Percentiles rank a stretch among this genome's conserved stretches.
Evolutionary conservation across 2,113 vertebrate genomes (phyloP).

Genomic region (Paradoxurus hermaphroditus): DNA sequence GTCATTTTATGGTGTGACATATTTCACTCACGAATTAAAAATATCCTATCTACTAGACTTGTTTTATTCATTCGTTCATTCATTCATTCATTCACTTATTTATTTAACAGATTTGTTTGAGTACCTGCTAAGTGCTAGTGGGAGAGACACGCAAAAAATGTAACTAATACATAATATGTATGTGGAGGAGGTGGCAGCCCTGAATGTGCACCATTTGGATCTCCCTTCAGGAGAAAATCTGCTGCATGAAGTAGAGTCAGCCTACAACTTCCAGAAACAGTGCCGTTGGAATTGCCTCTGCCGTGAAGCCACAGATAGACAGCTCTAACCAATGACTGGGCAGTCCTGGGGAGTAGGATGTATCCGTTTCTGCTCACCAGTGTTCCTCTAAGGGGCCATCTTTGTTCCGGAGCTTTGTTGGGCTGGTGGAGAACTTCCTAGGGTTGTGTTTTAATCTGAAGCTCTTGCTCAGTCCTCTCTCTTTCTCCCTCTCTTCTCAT

Average conservation of each 20-base stretch:
- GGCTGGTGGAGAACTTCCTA: neutral
- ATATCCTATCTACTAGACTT: neutral
- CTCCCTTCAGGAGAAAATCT: neutral
- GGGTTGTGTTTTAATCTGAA: neutral
- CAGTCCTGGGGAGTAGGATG: rapidly evolving
- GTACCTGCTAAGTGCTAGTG: neutral
- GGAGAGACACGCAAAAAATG: neutral
- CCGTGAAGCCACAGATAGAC: too few species aligned
- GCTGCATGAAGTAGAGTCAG: neutral
- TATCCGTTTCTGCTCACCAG: rapidly evolving
- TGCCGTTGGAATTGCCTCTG: neutral
- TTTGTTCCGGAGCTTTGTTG: neutral
- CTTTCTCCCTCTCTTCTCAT: neutral
- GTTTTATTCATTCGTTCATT: neutral
- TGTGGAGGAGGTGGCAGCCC: neutral
- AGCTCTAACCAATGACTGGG: rapidly evolving
- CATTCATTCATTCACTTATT: neutral
- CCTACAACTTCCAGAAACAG: neutral
- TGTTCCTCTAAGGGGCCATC: rapidly evolving
- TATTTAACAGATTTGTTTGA: neutral
- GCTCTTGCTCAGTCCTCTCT: neutral
- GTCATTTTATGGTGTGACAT: neutral
- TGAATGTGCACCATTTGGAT: neutral
- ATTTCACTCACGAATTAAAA: neutral
- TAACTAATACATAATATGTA: neutral